phyloP scores from a whole-genome alignment of 2,113 vertebrate species.

The Mola mola region DNA sequence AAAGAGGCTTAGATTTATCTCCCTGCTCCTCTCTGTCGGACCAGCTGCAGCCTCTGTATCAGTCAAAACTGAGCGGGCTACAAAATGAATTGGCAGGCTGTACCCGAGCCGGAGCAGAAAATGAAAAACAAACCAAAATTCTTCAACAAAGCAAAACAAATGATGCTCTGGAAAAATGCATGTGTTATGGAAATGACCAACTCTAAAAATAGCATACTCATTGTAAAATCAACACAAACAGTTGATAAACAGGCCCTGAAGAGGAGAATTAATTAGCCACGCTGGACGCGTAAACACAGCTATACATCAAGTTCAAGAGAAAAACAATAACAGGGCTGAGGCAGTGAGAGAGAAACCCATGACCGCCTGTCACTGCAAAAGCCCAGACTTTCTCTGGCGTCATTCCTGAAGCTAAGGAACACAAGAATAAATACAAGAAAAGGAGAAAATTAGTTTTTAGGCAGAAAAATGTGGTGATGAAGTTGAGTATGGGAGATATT shows the following conservation, averaged over 20 bases:
- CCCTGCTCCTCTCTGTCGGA: conserved; percentile 54
- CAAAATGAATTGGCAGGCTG: conserved; percentile 74
- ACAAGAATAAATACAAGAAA: conserved; percentile 24
- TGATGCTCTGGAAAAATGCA: conserved; percentile 52
- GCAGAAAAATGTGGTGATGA: conserved; percentile 19
- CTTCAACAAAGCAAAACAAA: conserved; percentile 74
- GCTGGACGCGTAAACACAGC: conserved; percentile 77
- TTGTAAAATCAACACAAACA: conserved; percentile 77
- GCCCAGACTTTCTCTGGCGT: conserved; percentile 22
- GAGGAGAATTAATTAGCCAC: conserved; percentile 79
- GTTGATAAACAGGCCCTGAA: conserved; percentile 77
- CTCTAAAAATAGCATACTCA: conserved; percentile 75
- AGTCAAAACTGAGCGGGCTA: conserved; percentile 66
- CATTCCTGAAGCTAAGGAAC: conserved; percentile 31
- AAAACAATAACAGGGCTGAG: conserved; percentile 72
- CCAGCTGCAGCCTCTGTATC: conserved; percentile 74
- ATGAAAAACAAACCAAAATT: conserved; percentile 66
- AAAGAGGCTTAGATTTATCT: conserved; percentile 77
- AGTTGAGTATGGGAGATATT: conserved; percentile 7
- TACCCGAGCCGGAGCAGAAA: conserved; percentile 40
- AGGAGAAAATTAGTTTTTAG: conserved; percentile 7
- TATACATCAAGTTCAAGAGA: conserved; percentile 80
- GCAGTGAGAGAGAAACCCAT: conserved; percentile 50
- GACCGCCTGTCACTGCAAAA: conserved; percentile 43
- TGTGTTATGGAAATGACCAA: conserved; percentile 69